Evolutionary conservation across 2,113 vertebrate genomes (phyloP).

Genomic region (Todiramphus saurophagus): DNA sequence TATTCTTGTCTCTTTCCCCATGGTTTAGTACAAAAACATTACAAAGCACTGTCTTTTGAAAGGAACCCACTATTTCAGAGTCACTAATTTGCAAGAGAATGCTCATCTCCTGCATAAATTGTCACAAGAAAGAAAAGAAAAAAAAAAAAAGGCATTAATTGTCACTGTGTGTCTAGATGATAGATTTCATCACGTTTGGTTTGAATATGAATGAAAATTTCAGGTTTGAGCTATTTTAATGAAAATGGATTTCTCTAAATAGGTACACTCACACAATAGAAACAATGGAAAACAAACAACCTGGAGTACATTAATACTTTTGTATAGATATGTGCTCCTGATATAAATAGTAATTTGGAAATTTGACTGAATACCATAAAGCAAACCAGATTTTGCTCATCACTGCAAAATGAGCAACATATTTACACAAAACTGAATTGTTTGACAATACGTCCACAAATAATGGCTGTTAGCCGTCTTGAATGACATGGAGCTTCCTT

Average conservation of each 20-base stretch:
- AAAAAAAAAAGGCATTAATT: not conserved
- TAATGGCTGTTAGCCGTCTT: not conserved
- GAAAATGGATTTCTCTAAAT: not conserved
- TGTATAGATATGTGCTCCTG: not conserved
- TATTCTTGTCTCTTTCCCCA: not conserved
- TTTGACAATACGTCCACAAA: not conserved
- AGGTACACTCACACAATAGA: fast-evolving
- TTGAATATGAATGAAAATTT: not conserved
- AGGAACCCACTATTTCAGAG: not conserved
- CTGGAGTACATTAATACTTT: not conserved
- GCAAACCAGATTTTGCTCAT: not conserved
- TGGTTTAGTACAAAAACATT: not conserved
- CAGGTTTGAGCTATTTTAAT: not conserved
- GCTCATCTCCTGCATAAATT: not conserved
- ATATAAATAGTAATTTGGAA: not conserved
- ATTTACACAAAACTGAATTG: not conserved
- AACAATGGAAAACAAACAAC: too few species aligned
- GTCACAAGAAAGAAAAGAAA: not conserved
- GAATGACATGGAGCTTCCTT: not conserved
- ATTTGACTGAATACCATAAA: not conserved
- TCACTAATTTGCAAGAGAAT: not conserved
- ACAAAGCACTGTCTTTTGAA: not conserved
- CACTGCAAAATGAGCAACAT: not conserved
- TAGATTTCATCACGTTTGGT: not conserved
- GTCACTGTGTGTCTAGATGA: not conserved